Evolutionary conservation across 2,888 invertebrate species (phyloP).

Genomic region (Euzophera pinguis): DNA sequence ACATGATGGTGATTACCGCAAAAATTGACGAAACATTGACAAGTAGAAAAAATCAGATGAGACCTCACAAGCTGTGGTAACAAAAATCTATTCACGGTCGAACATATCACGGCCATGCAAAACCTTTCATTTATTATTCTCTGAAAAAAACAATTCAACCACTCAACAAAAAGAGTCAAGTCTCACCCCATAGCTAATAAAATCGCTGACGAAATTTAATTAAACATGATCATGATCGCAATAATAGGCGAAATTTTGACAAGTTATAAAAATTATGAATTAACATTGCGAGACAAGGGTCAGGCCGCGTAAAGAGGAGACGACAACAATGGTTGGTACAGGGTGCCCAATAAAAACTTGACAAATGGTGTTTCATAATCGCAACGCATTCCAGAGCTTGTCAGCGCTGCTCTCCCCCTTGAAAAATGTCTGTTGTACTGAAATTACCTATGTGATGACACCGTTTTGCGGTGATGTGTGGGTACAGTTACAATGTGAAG

Average conservation of each 20-base stretch:
- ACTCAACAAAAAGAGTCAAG: not conserved
- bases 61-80: no score
- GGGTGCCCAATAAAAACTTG: constrained; percentile 79
- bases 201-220: constrained; percentile 43
- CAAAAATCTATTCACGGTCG: no score
- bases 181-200: not conserved
- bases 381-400: constrained; percentile 70
- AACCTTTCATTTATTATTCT: no score
- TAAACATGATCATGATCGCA: constrained; percentile 35
- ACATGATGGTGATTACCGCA: no score
- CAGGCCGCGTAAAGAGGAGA: constrained; percentile 38
- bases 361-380: constrained; percentile 80
- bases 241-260: constrained; percentile 61
- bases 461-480: constrained; percentile 11
- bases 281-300: constrained; percentile 67
- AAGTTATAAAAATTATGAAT: constrained; percentile 77
- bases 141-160: no score
- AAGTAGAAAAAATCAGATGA: no score
- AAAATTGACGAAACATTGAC: no score
- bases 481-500: no score
- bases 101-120: no score
- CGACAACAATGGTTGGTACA: constrained; percentile 62
- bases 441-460: constrained; percentile 35
- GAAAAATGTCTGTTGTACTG: constrained; percentile 49
- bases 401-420: constrained; percentile 58